Conservation (phyloP, 2,888 invertebrate species). For the Heterodera filipjevi region DNA sequence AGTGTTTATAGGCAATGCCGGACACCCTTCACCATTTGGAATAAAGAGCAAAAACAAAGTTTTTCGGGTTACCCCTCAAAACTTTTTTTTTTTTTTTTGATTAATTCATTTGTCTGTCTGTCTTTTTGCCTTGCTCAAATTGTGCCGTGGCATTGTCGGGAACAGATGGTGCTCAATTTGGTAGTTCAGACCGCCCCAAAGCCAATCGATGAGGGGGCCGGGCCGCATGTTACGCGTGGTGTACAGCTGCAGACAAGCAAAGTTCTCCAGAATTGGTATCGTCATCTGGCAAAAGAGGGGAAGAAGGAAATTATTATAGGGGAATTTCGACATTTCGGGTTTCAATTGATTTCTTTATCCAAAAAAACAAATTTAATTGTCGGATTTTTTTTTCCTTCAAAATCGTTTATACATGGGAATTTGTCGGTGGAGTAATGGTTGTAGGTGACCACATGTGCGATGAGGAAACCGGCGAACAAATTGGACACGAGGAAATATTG, state of each 20-base stretch:
- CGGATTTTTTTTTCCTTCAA: no score
- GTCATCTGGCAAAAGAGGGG: constrained; percentile 46
- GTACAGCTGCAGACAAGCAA: constrained; percentile 62
- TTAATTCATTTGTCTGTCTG: no score
- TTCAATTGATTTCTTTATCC: no score
- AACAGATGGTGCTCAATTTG: constrained; percentile 64
- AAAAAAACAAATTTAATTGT: no score
- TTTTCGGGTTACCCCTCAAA: no score
- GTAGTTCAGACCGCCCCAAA: constrained; percentile 63
- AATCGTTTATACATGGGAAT: constrained; percentile 60
- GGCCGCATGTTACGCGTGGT: constrained; percentile 62
- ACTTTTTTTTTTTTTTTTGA: no score
- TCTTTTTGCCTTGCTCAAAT: constrained; percentile 46
- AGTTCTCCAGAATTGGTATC: constrained; percentile 59
- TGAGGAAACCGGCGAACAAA: constrained; percentile 59
- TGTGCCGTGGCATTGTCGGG: constrained; percentile 64
- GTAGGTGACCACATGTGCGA: constrained; percentile 64
- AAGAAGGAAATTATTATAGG: no score
- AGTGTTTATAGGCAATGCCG: no score
- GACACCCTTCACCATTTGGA: no score
- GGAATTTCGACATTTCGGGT: no score
- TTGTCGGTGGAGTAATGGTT: constrained; percentile 64
- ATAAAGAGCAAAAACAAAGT: no score
- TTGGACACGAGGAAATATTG: constrained; percentile 50
- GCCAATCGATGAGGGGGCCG: constrained; percentile 58